Percentiles rank a stretch among this genome's conserved stretches.
Conservation (phyloP, 2,113 vertebrate species). For the Cebidichthys violaceus region DNA sequence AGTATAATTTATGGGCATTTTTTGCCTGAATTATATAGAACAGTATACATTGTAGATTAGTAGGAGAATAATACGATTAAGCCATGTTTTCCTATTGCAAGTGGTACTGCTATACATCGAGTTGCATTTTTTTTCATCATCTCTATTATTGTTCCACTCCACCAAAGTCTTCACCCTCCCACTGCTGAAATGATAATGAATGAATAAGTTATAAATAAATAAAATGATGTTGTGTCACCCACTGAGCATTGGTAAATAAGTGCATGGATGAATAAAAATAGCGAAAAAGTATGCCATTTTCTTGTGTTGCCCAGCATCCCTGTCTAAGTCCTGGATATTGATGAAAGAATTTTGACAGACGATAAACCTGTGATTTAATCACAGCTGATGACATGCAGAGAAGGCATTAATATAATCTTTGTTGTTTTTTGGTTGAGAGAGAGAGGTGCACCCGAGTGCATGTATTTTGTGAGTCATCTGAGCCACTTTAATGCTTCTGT, state of each 20-base stretch:
- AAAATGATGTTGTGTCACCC: not conserved
- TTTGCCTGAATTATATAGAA: not conserved
- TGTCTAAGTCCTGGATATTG: constrained; percentile 1
- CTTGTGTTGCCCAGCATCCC: not conserved
- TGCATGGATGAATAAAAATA: constrained; percentile 5
- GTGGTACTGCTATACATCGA: not conserved
- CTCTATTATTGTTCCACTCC: not conserved
- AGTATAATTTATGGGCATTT: not conserved
- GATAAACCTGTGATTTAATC: constrained; percentile 28
- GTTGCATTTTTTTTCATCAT: not conserved
- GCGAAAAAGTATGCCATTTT: not conserved
- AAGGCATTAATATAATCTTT: constrained; percentile 43
- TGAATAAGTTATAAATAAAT: constrained; percentile 5
- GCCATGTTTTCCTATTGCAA: not conserved
- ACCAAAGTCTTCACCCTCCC: not conserved
- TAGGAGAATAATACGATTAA: not conserved
- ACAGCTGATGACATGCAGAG: constrained; percentile 32
- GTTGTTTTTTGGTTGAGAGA: constrained; percentile 11
- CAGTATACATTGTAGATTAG: not conserved
- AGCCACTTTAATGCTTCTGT: constrained; percentile 20
- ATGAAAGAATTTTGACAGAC: constrained; percentile 22
- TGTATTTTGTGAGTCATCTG: constrained; percentile 53
- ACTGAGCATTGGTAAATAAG: constrained; percentile 6
- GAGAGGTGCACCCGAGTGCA: constrained; percentile 14
- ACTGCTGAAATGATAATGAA: not conserved